Conservation (phyloP, 2,888 invertebrate genomes). For the Chaitophorus viminalis region DNA sequence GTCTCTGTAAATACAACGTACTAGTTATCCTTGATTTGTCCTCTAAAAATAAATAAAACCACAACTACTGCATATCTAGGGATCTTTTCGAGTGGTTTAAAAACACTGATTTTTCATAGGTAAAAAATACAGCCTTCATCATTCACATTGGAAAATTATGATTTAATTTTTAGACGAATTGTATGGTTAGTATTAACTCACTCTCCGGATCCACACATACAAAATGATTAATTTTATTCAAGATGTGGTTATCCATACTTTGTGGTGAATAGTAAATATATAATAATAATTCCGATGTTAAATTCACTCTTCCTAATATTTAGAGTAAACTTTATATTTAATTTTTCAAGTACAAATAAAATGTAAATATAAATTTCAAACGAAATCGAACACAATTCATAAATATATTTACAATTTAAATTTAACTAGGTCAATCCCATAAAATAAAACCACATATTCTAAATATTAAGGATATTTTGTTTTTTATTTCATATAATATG, state of each 20-base stretch:
- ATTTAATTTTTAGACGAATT: not conserved
- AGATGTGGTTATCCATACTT: not conserved
- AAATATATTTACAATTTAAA: too few relatives aligned
- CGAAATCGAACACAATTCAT: too few relatives aligned
- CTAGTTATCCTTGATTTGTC: slow-evolving; percentile 54
- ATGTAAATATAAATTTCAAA: too few relatives aligned
- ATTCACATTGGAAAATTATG: not conserved
- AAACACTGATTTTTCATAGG: slow-evolving; percentile 2
- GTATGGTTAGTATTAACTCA: not conserved
- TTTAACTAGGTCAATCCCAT: too few relatives aligned
- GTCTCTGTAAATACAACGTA: slow-evolving; percentile 9
- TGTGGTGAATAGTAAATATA: not conserved
- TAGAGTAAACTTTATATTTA: not conserved
- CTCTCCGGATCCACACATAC: not conserved
- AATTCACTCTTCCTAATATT: not conserved
- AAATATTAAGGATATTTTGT: too few relatives aligned
- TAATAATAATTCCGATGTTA: not conserved
- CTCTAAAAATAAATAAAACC: slow-evolving; percentile 18
- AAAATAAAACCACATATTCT: too few relatives aligned
- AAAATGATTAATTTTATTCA: not conserved
- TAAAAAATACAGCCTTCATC: not conserved
- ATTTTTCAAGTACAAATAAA: not conserved
- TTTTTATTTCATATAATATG: too few relatives aligned
- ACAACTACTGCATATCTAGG: slow-evolving; percentile 28
- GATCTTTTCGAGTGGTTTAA: slow-evolving; percentile 16